Evolutionary conservation across 1,140 invertebrate species (phyloP).

Genomic region (Megalonaias nervosa): DNA sequence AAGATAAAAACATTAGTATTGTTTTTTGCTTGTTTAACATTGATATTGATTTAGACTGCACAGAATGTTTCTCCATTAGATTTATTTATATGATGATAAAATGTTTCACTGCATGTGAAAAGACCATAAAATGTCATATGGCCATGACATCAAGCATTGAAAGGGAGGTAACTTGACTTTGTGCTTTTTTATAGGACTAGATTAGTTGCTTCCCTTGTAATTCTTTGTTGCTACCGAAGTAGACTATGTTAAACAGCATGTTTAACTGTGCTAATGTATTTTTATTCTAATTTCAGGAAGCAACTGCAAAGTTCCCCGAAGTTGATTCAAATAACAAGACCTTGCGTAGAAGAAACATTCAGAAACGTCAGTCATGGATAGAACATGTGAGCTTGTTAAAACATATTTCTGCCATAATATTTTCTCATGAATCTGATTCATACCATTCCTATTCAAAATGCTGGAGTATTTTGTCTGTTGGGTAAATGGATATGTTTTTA

Average conservation of each 20-base stretch:
- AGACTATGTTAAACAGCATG: neutral
- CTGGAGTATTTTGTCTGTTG: no score
- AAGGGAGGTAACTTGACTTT: neutral
- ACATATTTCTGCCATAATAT: no score
- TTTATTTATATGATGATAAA: no score
- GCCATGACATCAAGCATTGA: neutral
- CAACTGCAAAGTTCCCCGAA: slow-evolving; percentile 96
- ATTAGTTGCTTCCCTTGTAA: neutral
- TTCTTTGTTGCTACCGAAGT: neutral
- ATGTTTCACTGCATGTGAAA: no score
- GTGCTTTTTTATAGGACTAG: neutral
- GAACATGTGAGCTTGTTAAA: slow-evolving; percentile 55
- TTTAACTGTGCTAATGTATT: neutral
- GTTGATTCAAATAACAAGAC: slow-evolving; percentile 63
- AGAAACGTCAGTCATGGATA: slow-evolving; percentile 67
- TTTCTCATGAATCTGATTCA: no score
- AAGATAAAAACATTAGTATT: no score
- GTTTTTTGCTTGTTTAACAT: no score
- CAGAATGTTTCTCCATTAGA: no score
- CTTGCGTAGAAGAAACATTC: slow-evolving; percentile 55
- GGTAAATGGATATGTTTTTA: no score
- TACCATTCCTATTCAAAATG: no score
- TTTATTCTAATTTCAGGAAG: slow-evolving; percentile 77
- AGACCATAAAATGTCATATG: neutral
- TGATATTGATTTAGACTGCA: no score